Percentiles rank a stretch among this genome's conserved stretches.
Conservation (phyloP, 2,888 invertebrate genomes). For the Axea sp. region DNA sequence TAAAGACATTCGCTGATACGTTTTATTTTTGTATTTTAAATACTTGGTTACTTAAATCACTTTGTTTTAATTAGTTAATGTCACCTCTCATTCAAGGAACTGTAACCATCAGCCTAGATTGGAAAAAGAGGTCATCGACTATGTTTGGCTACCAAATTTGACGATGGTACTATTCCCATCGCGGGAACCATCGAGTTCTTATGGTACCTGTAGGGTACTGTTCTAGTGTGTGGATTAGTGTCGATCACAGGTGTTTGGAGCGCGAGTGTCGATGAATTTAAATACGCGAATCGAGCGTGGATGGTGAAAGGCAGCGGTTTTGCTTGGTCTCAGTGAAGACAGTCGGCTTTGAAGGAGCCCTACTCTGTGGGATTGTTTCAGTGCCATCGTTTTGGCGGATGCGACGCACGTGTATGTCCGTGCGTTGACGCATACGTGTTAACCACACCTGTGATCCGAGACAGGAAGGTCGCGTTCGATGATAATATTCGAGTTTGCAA, state of each 20-base stretch:
- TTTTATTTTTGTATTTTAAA: too few species aligned
- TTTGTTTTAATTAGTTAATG: too few species aligned
- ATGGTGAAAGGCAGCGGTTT: constrained; percentile 54
- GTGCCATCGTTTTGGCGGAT: constrained; percentile 42
- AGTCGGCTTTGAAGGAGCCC: not conserved
- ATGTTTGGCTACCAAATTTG: not conserved
- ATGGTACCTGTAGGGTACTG: constrained; percentile 2
- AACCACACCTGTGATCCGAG: constrained; percentile 58
- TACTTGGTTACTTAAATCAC: too few species aligned
- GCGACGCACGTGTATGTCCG: constrained; percentile 44
- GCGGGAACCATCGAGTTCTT: too few species aligned
- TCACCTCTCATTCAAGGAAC: not conserved
- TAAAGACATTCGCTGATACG: too few species aligned
- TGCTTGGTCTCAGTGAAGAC: constrained; percentile 26
- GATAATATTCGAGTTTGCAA: constrained; percentile 62
- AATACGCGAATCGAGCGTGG: constrained; percentile 44
- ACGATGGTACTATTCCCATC: too few species aligned
- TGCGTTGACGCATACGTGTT: constrained; percentile 50
- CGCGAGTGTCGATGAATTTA: constrained; percentile 46
- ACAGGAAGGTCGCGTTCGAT: constrained; percentile 61
- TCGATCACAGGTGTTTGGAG: constrained; percentile 55
- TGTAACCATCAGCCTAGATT: not conserved
- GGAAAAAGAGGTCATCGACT: too few species aligned
- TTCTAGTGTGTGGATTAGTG: constrained; percentile 25
- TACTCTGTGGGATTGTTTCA: constrained; percentile 21